These are phyloP conservation scores for Peromyscus maniculatus DNA, from an alignment of 2,113 vertebrate genomes.

Conservation along the genomic window DNA sequence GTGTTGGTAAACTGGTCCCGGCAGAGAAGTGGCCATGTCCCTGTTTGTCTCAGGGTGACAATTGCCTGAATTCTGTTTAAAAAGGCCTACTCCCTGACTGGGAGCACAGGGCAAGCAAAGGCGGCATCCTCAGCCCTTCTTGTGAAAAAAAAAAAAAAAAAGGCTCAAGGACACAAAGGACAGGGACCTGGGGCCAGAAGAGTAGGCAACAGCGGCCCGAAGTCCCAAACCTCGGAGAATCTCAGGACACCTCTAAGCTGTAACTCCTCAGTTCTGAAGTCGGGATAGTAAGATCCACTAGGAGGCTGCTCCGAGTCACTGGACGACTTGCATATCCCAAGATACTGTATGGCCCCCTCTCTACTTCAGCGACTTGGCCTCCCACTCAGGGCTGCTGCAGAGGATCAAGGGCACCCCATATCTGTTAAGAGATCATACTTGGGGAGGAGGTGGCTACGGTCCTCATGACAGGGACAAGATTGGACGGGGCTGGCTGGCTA, in stretches of 20 bases:
- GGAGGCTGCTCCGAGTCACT: background rate
- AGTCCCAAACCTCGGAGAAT: background rate
- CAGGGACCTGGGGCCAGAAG: background rate
- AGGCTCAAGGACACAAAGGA: background rate
- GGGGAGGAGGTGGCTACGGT: rapidly evolving
- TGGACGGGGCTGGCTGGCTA: background rate
- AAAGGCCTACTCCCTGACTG: background rate
- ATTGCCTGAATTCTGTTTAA: background rate
- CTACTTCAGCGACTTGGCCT: no score
- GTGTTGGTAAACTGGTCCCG: background rate
- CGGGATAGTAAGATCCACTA: rapidly evolving
- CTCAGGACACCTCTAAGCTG: background rate
- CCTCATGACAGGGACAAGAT: rapidly evolving
- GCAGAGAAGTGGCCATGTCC: background rate
- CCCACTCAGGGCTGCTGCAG: rapidly evolving
- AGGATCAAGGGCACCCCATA: rapidly evolving
- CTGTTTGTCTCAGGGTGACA: background rate
- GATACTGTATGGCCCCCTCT: rapidly evolving
- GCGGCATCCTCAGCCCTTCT: background rate
- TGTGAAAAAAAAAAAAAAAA: background rate
- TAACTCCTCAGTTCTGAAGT: rapidly evolving
- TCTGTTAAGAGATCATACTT: rapidly evolving
- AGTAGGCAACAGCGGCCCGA: rapidly evolving
- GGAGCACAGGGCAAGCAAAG: background rate
- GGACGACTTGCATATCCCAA: rapidly evolving